These are phyloP conservation scores for Proisotoma minuta DNA, from an alignment of 2,888 invertebrate genomes.

Conservation along the genomic window DNA sequence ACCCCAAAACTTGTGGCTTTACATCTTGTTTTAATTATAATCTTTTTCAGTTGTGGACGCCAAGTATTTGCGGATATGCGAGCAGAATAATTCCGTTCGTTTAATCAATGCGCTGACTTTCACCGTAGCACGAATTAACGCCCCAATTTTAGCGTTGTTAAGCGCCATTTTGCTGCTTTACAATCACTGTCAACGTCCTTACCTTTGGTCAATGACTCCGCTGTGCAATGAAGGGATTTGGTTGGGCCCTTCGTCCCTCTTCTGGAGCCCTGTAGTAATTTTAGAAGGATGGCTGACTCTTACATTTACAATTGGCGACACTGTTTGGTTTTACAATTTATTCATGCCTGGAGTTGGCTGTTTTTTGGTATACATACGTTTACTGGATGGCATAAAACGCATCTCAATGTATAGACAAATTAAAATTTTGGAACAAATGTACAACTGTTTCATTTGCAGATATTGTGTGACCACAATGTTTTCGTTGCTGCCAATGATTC, in stretches of 20 bases:
- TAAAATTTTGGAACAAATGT: no score
- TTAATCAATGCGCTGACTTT: no score
- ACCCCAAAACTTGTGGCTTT: no score
- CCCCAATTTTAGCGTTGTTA: no score
- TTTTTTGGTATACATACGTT: neutral
- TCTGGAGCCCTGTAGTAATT: neutral
- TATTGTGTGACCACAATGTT: neutral
- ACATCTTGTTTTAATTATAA: no score
- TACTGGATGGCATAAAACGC: no score
- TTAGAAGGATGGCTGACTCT: neutral
- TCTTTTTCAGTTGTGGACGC: no score
- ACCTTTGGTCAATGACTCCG: neutral
- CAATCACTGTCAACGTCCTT: neutral
- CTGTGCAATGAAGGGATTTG: neutral
- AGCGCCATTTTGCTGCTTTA: neutral
- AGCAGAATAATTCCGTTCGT: no score
- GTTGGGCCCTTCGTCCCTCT: neutral
- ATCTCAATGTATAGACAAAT: no score
- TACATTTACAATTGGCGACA: neutral
- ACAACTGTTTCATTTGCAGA: neutral
- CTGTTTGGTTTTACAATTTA: neutral
- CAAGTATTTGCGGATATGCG: no score
- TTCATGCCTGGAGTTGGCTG: neutral
- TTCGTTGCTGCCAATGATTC: neutral
- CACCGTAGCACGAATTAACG: no score